A percentile compares a stretch with the other conserved stretches of the same genome.
These are phyloP conservation scores for Lasioglossum leucozonium DNA, from an alignment of 2,888 invertebrate genomes.

Conservation along the genomic window DNA sequence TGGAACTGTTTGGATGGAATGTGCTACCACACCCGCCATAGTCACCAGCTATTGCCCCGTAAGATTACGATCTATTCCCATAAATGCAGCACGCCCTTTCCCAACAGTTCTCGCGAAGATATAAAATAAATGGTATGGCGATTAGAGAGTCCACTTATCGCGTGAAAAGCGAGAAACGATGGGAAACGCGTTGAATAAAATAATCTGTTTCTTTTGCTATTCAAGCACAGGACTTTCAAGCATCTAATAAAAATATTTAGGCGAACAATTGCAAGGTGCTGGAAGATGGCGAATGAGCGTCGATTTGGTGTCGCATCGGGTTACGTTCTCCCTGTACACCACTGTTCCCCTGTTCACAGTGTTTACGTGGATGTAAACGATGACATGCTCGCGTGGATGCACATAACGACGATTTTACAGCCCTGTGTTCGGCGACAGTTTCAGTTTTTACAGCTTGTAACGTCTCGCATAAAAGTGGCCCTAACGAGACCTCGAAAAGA, in stretches of 20 bases:
- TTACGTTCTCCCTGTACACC: not conserved
- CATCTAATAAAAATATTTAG: slow-evolving; percentile 9
- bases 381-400: slow-evolving; percentile 21
- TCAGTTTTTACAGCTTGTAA: slow-evolving; percentile 54
- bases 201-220: not conserved
- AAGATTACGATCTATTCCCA: not conserved
- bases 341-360: not conserved
- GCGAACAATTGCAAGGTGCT: not conserved
- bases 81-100: not conserved
- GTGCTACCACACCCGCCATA: not conserved
- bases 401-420: slow-evolving; percentile 42
- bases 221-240: not conserved
- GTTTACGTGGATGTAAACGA: slow-evolving; percentile 33
- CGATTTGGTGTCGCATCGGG: not conserved
- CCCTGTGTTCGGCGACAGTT: slow-evolving; percentile 33
- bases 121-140: not conserved
- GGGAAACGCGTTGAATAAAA: not conserved
- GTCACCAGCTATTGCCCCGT: not conserved
- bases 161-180: not conserved
- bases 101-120: not conserved
- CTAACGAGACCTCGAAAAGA: slow-evolving; percentile 10
- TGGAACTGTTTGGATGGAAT: not conserved
- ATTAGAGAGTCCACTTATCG: not conserved
- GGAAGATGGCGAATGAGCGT: not conserved
- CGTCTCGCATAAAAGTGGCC: slow-evolving; percentile 35